Evolutionary conservation across 2,113 vertebrate genomes (phyloP), one percentile per base, ranked within the genome.

Genomic region (Castor canadensis): DNA sequence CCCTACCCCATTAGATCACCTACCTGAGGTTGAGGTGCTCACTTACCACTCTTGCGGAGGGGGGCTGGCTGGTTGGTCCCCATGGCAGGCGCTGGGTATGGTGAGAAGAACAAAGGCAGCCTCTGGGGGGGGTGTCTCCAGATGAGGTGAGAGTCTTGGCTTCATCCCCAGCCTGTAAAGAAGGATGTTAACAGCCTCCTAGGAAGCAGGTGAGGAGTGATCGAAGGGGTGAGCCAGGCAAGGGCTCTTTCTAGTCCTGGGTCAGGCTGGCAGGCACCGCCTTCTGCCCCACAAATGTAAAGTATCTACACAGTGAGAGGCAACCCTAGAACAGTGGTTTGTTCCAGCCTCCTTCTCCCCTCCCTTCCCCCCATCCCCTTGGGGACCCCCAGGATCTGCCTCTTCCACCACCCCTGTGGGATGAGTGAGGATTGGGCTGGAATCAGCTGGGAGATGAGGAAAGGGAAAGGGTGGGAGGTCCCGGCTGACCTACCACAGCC

Each of bases 111-210:
- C 97, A 97, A 96, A 98, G 94, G 85, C 89, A 94, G 83, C 91
- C 8, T 30, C 82, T 38, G 0, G 10, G 84, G 40, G 79, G 77
- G 10, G 86, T 40, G 83, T 73, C 72, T 66, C 54, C 93, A 96
- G 81, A 94, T 96, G 96, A 97, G 90, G 97, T 96, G 96, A 96
- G 94, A 98, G 32, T 79, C 95, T 97, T 97, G 96, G 97, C 96
- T 95, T 75, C 0, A 0, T 92, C 94, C 79, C 97, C 94, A 95
- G 62, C 52, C 93, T 52, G 20, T 97, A 96, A 97, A 97, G 91
- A 96, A 84, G 75, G 90, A 89, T 89, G 94, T 97, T 96, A 95
- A 97, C 77, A 45, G 96, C 92, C 92, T 89, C 88, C 67, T 1
- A 88, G 95, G 97, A 94, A 96, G 92, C 11, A 17, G 64, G 90